These are phyloP conservation scores for Gouania willdenowi DNA, from an alignment of 2,797 vertebrate genomes.

Conservation along the genomic window DNA sequence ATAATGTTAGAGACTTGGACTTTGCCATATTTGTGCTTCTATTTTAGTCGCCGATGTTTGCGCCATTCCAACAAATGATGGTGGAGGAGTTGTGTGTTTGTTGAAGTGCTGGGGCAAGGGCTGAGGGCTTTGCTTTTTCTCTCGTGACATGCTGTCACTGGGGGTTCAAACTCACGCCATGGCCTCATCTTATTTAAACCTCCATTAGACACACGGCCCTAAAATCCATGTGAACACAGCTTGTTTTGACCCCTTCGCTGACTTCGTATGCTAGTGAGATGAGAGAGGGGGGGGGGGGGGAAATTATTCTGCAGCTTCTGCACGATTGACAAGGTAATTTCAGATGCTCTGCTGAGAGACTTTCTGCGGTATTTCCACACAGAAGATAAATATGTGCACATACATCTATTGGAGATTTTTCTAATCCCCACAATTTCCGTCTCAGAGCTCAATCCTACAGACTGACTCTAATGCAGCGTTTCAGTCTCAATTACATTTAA, in stretches of 20 bases:
- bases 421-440: constrained; percentile 61
- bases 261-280: constrained; percentile 36
- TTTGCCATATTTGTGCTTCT: constrained; percentile 54
- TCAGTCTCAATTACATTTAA: constrained; percentile 63
- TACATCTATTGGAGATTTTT: constrained; percentile 49
- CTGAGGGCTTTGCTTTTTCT: constrained; percentile 9
- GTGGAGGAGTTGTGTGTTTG: constrained; percentile 40
- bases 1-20: constrained; percentile 49
- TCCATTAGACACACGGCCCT: constrained; percentile 57
- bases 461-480: constrained; percentile 53
- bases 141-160: constrained; percentile 63
- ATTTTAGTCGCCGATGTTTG: constrained; percentile 46
- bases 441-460: constrained; percentile 51
- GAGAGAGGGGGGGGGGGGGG: too few species aligned
- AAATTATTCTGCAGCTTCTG: constrained; percentile 38
- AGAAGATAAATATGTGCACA: constrained; percentile 27
- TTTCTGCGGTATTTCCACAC: constrained; percentile 34
- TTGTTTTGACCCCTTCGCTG: constrained; percentile 58
- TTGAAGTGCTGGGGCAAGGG: constrained; percentile 1
- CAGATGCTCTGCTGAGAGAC: constrained; percentile 40
- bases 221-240: constrained; percentile 55
- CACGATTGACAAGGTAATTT: constrained; percentile 65
- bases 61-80: constrained; percentile 58
- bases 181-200: constrained; percentile 68
- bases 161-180: constrained; percentile 56